A percentile compares a stretch with the other conserved stretches of the same genome.
Evolutionary conservation across 1,140 invertebrate genomes (phyloP).

Genomic region (Rhyacophila brunnea): DNA sequence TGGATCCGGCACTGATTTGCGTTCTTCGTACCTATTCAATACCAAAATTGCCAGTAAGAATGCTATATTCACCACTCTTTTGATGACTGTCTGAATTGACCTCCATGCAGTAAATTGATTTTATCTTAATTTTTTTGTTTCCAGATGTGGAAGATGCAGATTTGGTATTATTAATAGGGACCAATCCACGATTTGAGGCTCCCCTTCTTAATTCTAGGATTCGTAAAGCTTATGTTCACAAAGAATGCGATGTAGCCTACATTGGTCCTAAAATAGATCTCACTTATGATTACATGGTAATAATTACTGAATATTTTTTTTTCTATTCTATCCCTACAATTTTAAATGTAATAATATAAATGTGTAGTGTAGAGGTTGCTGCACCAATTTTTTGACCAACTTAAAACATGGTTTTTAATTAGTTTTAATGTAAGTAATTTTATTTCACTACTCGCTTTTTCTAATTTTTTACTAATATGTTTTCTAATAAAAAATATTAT

Average conservation of each 20-base stretch:
- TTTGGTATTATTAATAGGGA: constrained; percentile 89
- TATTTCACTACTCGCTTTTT: too few relatives aligned
- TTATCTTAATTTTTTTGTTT: constrained; percentile 1
- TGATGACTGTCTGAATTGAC: too few relatives aligned
- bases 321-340: too few relatives aligned
- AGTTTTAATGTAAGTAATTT: too few relatives aligned
- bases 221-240: constrained; percentile 88
- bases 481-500: too few relatives aligned
- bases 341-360: too few relatives aligned
- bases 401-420: too few relatives aligned
- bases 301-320: too few relatives aligned
- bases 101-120: background rate
- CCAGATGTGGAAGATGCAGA: constrained; percentile 89
- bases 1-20: constrained; percentile 83
- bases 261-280: constrained; percentile 92
- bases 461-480: too few relatives aligned
- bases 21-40: constrained; percentile 91
- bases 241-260: constrained; percentile 78
- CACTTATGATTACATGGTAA: constrained; percentile 88
- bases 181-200: constrained; percentile 97
- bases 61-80: too few relatives aligned
- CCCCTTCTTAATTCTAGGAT: constrained; percentile 94
- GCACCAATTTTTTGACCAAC: too few relatives aligned
- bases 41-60: constrained; percentile 76
- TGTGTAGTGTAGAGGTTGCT: too few relatives aligned